Percentiles rank a stretch among this genome's conserved stretches.
Evolutionary conservation across 1,140 invertebrate genomes (phyloP).

Genomic region (Caenorhabditis briggsae): DNA sequence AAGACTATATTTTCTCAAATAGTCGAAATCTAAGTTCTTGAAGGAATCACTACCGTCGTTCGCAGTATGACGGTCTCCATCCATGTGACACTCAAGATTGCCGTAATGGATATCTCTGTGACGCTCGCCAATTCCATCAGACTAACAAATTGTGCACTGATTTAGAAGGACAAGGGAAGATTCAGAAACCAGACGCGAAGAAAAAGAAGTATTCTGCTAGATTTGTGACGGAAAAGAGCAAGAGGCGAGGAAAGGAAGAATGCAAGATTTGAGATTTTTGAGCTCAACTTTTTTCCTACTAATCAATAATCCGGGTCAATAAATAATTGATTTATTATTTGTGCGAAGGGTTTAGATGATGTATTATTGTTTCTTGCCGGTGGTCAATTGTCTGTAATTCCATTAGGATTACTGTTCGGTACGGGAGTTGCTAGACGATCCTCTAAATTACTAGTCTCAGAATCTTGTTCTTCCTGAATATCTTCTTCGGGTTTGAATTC

Average conservation of each 20-base stretch:
- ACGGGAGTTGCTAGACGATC: no score
- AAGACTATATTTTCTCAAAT: background rate
- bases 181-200: background rate
- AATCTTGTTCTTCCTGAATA: background rate
- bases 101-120: conserved; percentile 32
- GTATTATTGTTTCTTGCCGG: background rate
- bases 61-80: background rate
- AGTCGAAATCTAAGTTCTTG: background rate
- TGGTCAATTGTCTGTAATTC: background rate
- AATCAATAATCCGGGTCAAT: conserved; percentile 17
- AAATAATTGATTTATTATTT: background rate
- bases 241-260: conserved; percentile 37
- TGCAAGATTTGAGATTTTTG: conserved; percentile 28
- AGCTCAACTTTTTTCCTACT: background rate
- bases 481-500: background rate
- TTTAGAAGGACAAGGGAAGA: conserved; percentile 24
- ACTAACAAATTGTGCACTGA: conserved; percentile 16
- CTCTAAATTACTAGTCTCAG: no score
- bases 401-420: no score
- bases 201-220: conserved; percentile 44
- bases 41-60: conserved; percentile 36
- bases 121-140: conserved; percentile 42
- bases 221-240: background rate
- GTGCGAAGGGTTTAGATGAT: no score
- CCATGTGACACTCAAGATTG: conserved; percentile 30